Evolutionary conservation across 2,888 invertebrate species (phyloP), one percentile per base, ranked within the genome.

Genomic region (Coremacera marginata): DNA sequence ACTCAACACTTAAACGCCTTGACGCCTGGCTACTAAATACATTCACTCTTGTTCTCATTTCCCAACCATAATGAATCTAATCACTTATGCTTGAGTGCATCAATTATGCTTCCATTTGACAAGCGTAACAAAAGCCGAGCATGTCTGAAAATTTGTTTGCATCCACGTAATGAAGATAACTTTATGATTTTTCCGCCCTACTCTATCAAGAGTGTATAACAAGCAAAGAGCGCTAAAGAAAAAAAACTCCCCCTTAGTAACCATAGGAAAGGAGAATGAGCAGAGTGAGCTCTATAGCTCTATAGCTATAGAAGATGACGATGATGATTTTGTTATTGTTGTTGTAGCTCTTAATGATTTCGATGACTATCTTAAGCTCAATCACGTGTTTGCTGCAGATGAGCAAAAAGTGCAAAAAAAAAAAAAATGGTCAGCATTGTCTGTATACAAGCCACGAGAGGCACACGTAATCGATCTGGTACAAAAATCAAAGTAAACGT

Each of bases 21-120:
- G 37, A 22, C 37, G 37, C 37, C 67, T 49, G 31, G 16, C 31
- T 27, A 27, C 63, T 3, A 25, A 4, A 60, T 25, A 9, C 57
- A 8, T 14, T 37, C 34, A 19, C 37, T 9, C 68, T 65, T 70
- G 8, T 27, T 22, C 34, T 27, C 65, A 31, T 60, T 80, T 80
- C 80, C 83, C 82, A 82, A 83, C 84, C 85, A 84, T 88, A 88
- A 88, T 87, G 88, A 88, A 86, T 88, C 87, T 88, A 88, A 88
- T 88, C 88, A 88, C 89, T 88, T 88, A 88, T 84, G 86, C 87
- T 85, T 86, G 88, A 88, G 89, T 88, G 86, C 88, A 88, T 88
- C 88, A 88, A 88, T 88, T 88, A 88, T 88, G 83, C 82, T 85
- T 81, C 84, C 84, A 87, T 86, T 87, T 86, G 85, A 84, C 84